phyloP scores from a whole-genome alignment of 2,888 invertebrate genomes.

The Theristus sp. region DNA sequence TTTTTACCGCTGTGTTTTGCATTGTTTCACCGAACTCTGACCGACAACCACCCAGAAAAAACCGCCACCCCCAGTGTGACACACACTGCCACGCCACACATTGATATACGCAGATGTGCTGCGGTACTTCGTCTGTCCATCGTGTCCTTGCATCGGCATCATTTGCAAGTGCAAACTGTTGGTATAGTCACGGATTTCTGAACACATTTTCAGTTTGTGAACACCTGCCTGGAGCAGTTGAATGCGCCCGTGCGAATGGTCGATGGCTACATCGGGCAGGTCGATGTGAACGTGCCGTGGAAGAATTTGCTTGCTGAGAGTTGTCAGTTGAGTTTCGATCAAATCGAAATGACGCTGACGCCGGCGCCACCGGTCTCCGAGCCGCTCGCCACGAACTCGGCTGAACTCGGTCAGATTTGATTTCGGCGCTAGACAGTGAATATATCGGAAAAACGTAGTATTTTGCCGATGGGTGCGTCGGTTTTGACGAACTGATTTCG shows the following conservation, averaged over 20 bases:
- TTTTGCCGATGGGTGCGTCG: no score
- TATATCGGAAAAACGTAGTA: no score
- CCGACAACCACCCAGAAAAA: not conserved
- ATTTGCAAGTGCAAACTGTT: no score
- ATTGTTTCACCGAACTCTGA: no score
- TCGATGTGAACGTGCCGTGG: conserved; percentile 2
- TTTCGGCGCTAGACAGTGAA: no score
- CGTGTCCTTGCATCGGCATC: no score
- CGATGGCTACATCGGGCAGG: conserved; percentile 31
- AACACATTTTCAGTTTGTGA: conserved; percentile 31
- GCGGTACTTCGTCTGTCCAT: no score
- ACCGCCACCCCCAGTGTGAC: not conserved
- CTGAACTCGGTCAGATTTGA: not conserved
- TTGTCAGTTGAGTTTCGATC: not conserved
- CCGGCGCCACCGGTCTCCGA: not conserved
- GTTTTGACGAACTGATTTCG: no score
- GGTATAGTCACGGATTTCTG: no score
- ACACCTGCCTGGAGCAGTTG: conserved; percentile 24
- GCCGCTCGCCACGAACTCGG: not conserved
- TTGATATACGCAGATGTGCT: no score
- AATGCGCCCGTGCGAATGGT: conserved; percentile 31
- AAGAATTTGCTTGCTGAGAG: not conserved
- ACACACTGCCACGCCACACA: not conserved
- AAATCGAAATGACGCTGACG: not conserved
- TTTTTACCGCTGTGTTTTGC: no score